Base-by-base conservation (phyloP, 2,113 vertebrate species). In the Mugil cephalus region DNA sequence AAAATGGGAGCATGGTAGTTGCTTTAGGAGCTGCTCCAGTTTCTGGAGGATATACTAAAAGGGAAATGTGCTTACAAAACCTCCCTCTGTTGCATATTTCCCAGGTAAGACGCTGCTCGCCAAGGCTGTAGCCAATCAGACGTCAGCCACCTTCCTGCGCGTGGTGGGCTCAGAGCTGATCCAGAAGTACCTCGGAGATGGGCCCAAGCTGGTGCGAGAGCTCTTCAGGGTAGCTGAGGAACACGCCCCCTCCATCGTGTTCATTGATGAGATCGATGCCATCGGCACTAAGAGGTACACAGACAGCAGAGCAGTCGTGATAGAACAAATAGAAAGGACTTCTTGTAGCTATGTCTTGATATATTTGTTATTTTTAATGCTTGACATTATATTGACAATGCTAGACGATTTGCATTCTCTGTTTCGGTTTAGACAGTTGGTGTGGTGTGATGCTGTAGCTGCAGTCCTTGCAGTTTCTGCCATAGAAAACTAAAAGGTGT, bases 51-150 rank as follows among this genome's bases (percentile, higher is more conserved):
- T 3, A 5, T 30, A 30, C 24, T 2, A n/a, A 30, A 30, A 30
- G 24, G 5, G 24, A 30, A 30, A 30, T 30, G 24, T 30, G 24
- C 12, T n/a, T 5, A 17, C 34, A 45, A 7, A 38, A 4, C 38
- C 3, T 17, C 2, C 4, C 2, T 42, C 18, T 66, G 7, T 38
- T 45, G 0, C 21, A 3, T 21, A 30, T 17, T 21, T 52, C 2
- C 63, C 80, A 99, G 98, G 98, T 75, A 99, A 99, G 93, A 99
- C 98, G 1, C 93, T 99, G 12, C 85, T 99, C 0, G 98, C 98
- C 77, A 99, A 99, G 93, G 98, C 98, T 1, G 98, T 99, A 54
- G 98, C 98, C 79, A 99, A 99, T 91, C 98, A 99, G 62, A 99
- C 98, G 0, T 99, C 98, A 0, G 98, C 98, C 18, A 99, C 98